phyloP scores from a whole-genome alignment of 2,797 vertebrate species.

The Sebastiscus albofasciatus region DNA sequence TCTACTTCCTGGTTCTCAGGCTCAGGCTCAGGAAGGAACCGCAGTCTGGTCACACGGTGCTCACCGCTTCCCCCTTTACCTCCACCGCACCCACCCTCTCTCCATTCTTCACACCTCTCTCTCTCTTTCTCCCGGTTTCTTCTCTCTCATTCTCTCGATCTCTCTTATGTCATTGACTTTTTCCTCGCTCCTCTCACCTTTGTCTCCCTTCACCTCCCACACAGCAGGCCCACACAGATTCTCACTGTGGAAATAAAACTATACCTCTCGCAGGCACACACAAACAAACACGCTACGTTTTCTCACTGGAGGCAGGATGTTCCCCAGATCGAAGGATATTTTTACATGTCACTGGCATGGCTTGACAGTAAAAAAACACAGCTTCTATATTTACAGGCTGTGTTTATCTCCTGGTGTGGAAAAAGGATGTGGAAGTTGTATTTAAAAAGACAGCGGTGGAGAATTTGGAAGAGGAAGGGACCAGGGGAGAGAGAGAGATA shows the following conservation, averaged over 20 bases:
- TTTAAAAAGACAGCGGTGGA: conserved; percentile 36
- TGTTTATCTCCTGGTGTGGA: conserved; percentile 74
- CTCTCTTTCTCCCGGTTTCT: neutral
- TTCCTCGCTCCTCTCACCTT: conserved; percentile 37
- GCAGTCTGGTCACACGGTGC: conserved; percentile 85
- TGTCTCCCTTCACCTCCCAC: conserved; percentile 43
- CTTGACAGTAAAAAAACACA: conserved; percentile 59
- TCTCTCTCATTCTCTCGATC: conserved; percentile 1
- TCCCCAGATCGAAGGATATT: conserved; percentile 68
- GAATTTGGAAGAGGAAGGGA: conserved; percentile 9
- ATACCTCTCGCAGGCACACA: conserved; percentile 33
- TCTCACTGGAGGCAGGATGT: conserved; percentile 73
- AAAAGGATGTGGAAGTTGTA: conserved; percentile 65
- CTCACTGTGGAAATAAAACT: conserved; percentile 20
- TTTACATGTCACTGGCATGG: conserved; percentile 64
- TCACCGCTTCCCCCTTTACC: conserved; percentile 49
- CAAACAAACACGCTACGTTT: conserved; percentile 49
- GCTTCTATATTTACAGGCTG: conserved; percentile 68
- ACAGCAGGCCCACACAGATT: conserved; percentile 45
- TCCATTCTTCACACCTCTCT: conserved; percentile 38
- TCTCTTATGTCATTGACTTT: conserved; percentile 42
- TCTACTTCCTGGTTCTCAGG: conserved; percentile 86
- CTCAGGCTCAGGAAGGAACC: conserved; percentile 82
- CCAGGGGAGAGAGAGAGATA: conserved; percentile 14
- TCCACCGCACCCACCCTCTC: conserved; percentile 31